A percentile compares a stretch with the other conserved stretches of the same genome.
phyloP scores from a whole-genome alignment of 1,140 invertebrate species.

The Saccostrea echinata region DNA sequence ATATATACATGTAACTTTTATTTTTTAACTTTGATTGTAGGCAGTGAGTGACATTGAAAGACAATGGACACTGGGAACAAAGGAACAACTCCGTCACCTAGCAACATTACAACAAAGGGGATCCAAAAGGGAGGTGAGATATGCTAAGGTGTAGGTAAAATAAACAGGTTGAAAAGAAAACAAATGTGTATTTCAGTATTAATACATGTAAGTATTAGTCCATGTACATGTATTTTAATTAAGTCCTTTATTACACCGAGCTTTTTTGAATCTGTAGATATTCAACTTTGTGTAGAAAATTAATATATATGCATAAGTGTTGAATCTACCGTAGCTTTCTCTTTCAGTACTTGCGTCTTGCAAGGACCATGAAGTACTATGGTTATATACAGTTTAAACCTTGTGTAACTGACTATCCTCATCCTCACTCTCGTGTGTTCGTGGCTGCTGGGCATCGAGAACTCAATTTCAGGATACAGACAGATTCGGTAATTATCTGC shows the following conservation, averaged over 20 bases:
- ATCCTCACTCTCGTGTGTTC: slow-evolving; percentile 84
- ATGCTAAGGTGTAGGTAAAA: too few relatives aligned
- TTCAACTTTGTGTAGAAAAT: too few relatives aligned
- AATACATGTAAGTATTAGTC: too few relatives aligned
- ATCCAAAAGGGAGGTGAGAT: slow-evolving; percentile 89
- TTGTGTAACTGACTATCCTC: slow-evolving; percentile 89
- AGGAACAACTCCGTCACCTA: slow-evolving; percentile 87
- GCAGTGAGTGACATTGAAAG: slow-evolving; percentile 91
- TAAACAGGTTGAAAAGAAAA: too few relatives aligned
- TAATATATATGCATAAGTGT: too few relatives aligned
- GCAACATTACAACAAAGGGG: slow-evolving; percentile 86
- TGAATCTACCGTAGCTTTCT: neutral
- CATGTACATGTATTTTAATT: too few relatives aligned
- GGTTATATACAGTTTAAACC: slow-evolving; percentile 91
- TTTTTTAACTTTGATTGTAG: slow-evolving; percentile 65
- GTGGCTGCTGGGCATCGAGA: slow-evolving; percentile 90
- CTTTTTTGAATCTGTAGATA: too few relatives aligned
- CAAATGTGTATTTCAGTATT: too few relatives aligned
- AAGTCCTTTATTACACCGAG: too few relatives aligned
- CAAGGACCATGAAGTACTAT: slow-evolving; percentile 91
- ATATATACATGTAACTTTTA: neutral
- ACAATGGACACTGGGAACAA: slow-evolving; percentile 88
- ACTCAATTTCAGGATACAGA: slow-evolving; percentile 84
- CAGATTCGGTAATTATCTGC: slow-evolving; percentile 67
- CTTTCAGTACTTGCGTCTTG: slow-evolving; percentile 90